Conservation (phyloP, 92 coral and sea anemone genomes). For the Epizoanthus illoricatus region DNA sequence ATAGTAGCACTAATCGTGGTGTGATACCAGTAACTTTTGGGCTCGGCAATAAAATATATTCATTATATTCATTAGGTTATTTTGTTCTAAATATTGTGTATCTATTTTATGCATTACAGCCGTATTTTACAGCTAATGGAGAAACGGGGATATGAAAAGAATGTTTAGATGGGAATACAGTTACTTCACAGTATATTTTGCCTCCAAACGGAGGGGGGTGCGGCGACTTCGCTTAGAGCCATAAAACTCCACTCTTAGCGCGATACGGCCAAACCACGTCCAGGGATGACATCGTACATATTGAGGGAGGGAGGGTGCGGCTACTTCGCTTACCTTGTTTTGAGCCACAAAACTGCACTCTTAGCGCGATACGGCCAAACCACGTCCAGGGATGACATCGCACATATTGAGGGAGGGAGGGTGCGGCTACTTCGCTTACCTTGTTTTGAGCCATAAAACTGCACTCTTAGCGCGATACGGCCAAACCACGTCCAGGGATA, state of each 20-base stretch:
- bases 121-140: no score
- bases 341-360: slow-evolving; percentile 3
- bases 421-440: not conserved
- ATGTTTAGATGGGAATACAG: no score
- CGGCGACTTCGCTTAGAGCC: not conserved
- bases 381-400: slow-evolving; percentile 15
- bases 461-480: not conserved
- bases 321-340: not conserved
- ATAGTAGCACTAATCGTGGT: no score
- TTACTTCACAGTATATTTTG: not conserved
- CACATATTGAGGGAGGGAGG: not conserved
- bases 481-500: slow-evolving; percentile 10
- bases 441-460: slow-evolving; percentile 22
- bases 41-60: no score
- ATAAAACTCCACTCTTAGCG: slow-evolving; percentile 1
- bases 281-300: slow-evolving; percentile 3
- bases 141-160: not conserved
- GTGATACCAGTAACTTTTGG: no score
- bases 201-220: no score
- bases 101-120: no score
- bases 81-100: no score
- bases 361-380: not conserved
- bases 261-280: not conserved
- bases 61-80: no score
- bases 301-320: not conserved